Evolutionary conservation across 2,888 invertebrate genomes (phyloP).

Genomic region (Chrysodeixis includens): DNA sequence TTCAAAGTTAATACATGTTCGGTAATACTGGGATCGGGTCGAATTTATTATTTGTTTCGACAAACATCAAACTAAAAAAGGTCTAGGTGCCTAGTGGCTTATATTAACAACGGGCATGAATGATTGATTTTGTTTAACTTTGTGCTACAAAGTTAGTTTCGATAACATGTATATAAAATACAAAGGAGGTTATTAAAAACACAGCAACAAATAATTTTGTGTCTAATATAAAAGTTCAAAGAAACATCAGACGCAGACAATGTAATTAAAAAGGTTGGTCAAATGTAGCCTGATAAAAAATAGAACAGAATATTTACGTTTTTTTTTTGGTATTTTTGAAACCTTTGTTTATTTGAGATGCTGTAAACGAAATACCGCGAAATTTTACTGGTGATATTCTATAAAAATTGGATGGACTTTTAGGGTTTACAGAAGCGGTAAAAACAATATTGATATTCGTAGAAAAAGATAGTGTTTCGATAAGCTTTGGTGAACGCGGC

Average conservation of each 20-base stretch:
- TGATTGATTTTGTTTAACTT: slow-evolving; percentile 4
- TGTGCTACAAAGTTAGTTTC: background rate
- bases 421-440: background rate
- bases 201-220: background rate
- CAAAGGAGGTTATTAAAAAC: background rate
- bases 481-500: slow-evolving; percentile 16
- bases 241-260: background rate
- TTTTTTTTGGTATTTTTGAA: no score
- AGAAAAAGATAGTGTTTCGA: slow-evolving; percentile 6
- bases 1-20: background rate
- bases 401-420: slow-evolving; percentile 1
- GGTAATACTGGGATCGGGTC: slow-evolving; percentile 9
- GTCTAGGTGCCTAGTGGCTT: background rate
- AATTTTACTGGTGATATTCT: background rate
- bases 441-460: slow-evolving; percentile 2
- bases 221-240: background rate
- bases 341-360: background rate
- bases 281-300: background rate
- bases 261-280: background rate
- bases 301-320: background rate
- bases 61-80: slow-evolving; percentile 10
- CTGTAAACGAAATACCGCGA: no score
- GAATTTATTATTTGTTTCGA: slow-evolving; percentile 14
- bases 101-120: background rate
- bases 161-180: background rate